Percentiles rank a stretch among this genome's conserved stretches.
These are phyloP conservation scores for Danio rerio DNA, from an alignment of 2,113 vertebrate genomes.

Conservation along the genomic window DNA sequence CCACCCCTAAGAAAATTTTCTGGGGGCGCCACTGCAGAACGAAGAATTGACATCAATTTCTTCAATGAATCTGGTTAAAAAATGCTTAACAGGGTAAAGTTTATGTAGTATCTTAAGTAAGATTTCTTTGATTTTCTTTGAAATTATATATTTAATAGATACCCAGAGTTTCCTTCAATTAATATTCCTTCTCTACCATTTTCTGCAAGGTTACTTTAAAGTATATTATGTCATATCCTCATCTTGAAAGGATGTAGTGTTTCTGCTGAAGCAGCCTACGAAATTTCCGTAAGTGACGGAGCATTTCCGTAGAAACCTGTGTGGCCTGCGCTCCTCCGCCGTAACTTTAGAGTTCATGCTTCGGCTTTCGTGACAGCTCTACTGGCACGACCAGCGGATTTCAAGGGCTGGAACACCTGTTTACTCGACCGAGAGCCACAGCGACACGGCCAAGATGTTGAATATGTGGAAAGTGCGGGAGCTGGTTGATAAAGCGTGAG, in stretches of 20 bases:
- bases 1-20: no score
- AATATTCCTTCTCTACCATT: no score
- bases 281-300: conserved; percentile 62
- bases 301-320: conserved; percentile 73
- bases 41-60: no score
- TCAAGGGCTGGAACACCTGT: conserved; percentile 63
- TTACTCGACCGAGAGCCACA: conserved; percentile 66
- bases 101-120: no score
- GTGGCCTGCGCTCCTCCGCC: conserved; percentile 58
- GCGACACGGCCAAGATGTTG: conserved; percentile 80
- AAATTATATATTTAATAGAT: no score
- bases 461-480: conserved; percentile 99
- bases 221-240: background rate
- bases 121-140: no score
- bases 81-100: no score
- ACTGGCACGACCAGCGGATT: conserved; percentile 47
- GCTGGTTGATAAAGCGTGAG: conserved; percentile 99
- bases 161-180: no score
- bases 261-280: conserved; percentile 49
- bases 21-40: no score
- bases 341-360: conserved; percentile 75
- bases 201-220: background rate
- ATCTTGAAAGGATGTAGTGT: conserved; percentile 24
- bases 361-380: conserved; percentile 65
- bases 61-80: no score